Percentiles rank a stretch among this genome's conserved stretches.
phyloP scores from a whole-genome alignment of 2,888 invertebrate species.

The Aspidiotus destructor region DNA sequence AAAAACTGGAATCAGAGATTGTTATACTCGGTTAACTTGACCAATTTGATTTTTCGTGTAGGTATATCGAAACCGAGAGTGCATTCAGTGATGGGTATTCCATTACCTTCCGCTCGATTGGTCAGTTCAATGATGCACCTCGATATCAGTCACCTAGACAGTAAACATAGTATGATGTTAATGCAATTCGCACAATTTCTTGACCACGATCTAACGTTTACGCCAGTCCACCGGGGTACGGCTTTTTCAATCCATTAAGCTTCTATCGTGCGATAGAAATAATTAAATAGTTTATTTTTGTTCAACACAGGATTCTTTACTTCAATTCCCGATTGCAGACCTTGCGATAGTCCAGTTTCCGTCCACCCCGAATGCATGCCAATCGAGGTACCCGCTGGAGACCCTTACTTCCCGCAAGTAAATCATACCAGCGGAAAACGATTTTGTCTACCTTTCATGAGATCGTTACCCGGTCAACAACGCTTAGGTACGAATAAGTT shows the following conservation, averaged over 20 bases:
- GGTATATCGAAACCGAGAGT: constrained; percentile 69
- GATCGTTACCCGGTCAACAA: constrained; percentile 77
- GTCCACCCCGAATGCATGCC: constrained; percentile 92
- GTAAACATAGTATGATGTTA: constrained; percentile 77
- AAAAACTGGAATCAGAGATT: no score
- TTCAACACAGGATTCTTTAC: constrained; percentile 61
- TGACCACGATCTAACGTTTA: constrained; percentile 90
- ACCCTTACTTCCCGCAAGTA: constrained; percentile 79
- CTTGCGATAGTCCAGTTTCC: constrained; percentile 75
- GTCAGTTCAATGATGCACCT: constrained; percentile 84
- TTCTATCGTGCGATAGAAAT: background rate
- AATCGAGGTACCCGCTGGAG: constrained; percentile 76
- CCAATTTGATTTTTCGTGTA: constrained; percentile 38
- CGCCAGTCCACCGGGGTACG: constrained; percentile 75
- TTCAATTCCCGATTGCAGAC: constrained; percentile 78
- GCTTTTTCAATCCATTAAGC: no score
- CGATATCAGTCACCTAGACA: constrained; percentile 80
- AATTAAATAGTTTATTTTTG: constrained; percentile 6
- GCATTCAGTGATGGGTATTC: constrained; percentile 62
- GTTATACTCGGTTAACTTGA: no score
- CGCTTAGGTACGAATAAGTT: constrained; percentile 23
- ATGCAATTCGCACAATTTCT: constrained; percentile 94
- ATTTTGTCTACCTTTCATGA: constrained; percentile 87
- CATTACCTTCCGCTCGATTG: constrained; percentile 73
- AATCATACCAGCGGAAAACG: constrained; percentile 73